Evolutionary conservation across 2,797 vertebrate genomes (phyloP).

Genomic region (Sternotherus odoratus): DNA sequence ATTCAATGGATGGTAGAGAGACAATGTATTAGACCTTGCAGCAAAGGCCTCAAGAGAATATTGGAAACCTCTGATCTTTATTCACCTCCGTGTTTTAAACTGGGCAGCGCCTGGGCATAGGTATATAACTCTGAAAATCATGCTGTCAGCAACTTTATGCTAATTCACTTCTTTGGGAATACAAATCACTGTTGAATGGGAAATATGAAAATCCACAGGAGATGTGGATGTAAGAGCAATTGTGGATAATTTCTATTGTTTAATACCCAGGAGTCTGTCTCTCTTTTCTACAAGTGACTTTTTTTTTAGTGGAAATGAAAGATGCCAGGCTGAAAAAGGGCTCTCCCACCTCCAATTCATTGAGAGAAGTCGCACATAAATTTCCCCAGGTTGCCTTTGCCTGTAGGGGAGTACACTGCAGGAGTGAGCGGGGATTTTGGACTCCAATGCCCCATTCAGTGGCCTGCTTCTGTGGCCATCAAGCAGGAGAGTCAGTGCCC

Average conservation of each 20-base stretch:
- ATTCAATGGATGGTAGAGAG: neutral
- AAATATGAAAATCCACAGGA: neutral
- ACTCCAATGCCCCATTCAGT: neutral
- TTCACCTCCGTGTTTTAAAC: neutral
- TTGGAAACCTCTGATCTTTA: neutral
- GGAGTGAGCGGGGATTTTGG: neutral
- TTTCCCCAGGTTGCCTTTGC: neutral
- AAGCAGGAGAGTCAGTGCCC: neutral
- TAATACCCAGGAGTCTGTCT: neutral
- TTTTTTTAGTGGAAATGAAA: neutral
- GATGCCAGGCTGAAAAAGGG: neutral
- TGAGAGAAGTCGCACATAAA: neutral
- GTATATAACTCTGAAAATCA: neutral
- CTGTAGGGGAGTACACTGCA: neutral
- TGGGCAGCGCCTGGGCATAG: neutral
- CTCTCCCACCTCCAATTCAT: neutral
- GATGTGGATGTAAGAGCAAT: neutral
- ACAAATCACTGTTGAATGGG: neutral
- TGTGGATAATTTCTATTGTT: neutral
- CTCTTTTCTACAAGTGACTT: neutral
- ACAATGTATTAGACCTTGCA: neutral
- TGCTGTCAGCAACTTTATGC: neutral
- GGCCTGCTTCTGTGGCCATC: neutral
- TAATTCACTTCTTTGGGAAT: neutral
- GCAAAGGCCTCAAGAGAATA: neutral